Base-by-base conservation (phyloP, 1,140 invertebrate species). In the Apis laboriosa region DNA sequence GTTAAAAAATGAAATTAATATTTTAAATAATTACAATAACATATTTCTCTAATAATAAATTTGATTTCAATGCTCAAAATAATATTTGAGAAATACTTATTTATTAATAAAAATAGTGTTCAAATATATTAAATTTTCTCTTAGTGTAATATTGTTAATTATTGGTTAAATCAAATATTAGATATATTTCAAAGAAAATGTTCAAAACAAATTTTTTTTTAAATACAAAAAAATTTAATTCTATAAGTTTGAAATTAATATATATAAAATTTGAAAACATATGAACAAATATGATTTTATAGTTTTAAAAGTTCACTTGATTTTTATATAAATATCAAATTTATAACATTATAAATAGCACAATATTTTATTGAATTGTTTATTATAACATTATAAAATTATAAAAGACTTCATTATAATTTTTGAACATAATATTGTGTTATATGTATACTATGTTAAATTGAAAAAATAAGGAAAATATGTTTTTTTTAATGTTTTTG, bases 1-100 rank as follows among this genome's bases (percentile, higher is more conserved):
- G 34, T 80, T 56, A 67, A 7, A 55, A 67, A 60, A 74, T 74
- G 13, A 5, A 64, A 55, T 13, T 53, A 56, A 64, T 66, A 66
- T 66, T 75, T 75, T 66, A 17, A 78, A 51, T 61, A 49, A 51
- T 17, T 34, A 24, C n/a, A 7, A 28, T 60, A 67, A 15, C 13
- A 28, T 70, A 24, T n/a, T 17, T 24, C 7, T 24, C 1, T 15
- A 60, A 60, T 51, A n/a, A 43, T 67, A 77, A 71, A 51, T 66
- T 11, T 74, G 2, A 12, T 28, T 63, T 28, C 28, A 28, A 8
- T 56, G 13, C 15, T 63, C 7, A 63, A 28, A 63, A 13, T 28
- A 17, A 63, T 63, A 63, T 63, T 28, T 2, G 24, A 63, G 2
- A 15, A 28, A 24, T 15, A 63, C 13, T 15, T 28, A 1, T 63